phyloP scores from a whole-genome alignment of 2,888 invertebrate genomes.

The Tolmerus cingulatus region DNA sequence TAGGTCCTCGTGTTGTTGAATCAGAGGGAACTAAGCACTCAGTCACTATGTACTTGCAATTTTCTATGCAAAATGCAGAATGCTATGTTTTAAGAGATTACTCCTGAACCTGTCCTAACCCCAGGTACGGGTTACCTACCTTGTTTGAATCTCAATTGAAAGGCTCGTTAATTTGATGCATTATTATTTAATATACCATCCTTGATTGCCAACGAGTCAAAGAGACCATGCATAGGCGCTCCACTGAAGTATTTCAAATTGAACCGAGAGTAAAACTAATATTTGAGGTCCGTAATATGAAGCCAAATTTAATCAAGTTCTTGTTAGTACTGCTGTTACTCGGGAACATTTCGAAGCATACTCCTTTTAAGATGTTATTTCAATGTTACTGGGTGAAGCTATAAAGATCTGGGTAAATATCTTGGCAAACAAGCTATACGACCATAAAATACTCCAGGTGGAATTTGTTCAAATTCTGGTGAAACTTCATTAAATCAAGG shows the following conservation, averaged over 20 bases:
- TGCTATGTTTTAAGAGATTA: neutral
- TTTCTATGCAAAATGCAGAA: neutral
- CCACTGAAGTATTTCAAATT: neutral
- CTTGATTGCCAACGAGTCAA: neutral
- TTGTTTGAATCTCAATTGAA: neutral
- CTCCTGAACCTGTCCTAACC: neutral
- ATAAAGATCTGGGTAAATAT: too few species aligned
- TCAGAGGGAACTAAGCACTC: neutral
- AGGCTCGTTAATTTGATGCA: neutral
- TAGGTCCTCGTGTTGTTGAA: neutral
- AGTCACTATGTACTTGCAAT: neutral
- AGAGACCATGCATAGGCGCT: neutral
- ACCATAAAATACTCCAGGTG: too few species aligned
- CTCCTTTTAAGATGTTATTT: neutral
- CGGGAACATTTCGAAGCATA: neutral
- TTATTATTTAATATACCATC: neutral
- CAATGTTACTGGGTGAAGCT: neutral
- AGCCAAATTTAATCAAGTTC: neutral
- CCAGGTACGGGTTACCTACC: neutral
- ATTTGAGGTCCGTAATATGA: neutral
- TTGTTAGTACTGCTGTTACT: neutral
- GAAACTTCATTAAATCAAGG: too few species aligned
- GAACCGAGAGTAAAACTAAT: neutral
- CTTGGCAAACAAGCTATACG: too few species aligned
- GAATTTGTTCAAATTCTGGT: too few species aligned